Conservation (phyloP, 2,797 vertebrate genomes). For the Macrochelys suwanniensis region DNA sequence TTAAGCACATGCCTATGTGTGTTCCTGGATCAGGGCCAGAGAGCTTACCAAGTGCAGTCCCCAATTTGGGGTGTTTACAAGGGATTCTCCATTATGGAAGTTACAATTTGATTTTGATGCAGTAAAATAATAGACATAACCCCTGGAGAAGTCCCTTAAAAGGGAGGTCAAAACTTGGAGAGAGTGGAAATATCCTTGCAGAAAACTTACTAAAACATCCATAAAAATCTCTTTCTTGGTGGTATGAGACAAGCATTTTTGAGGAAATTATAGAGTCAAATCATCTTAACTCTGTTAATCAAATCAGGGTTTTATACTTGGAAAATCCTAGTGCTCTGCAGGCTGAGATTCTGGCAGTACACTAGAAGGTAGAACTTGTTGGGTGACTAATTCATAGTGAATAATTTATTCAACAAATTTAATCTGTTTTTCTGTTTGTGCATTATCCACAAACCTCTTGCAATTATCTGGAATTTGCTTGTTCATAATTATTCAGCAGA, state of each 20-base stretch:
- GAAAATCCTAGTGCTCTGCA: not conserved
- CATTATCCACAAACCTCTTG: not conserved
- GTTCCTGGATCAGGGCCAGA: constrained; percentile 67
- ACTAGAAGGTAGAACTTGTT: not conserved
- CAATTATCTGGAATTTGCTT: not conserved
- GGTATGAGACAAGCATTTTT: not conserved
- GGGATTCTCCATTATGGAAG: not conserved
- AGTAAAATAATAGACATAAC: not conserved
- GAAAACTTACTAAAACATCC: constrained; percentile 21
- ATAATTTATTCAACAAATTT: not conserved
- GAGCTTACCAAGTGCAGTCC: constrained; percentile 6
- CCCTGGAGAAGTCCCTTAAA: not conserved
- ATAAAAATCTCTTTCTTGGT: constrained; percentile 2
- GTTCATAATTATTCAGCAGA: not conserved
- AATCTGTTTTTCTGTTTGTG: not conserved
- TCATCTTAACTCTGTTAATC: not conserved
- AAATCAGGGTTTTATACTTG: not conserved
- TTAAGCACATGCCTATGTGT: constrained; percentile 61
- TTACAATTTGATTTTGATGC: not conserved
- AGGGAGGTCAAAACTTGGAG: not conserved
- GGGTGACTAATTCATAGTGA: not conserved
- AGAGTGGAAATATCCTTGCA: not conserved
- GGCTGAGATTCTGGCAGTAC: not conserved
- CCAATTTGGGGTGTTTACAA: not conserved
- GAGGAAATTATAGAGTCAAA: constrained; percentile 1